These are phyloP conservation scores for Apocheima hispidaria DNA, from an alignment of 2,888 invertebrate species.

Conservation along the genomic window DNA sequence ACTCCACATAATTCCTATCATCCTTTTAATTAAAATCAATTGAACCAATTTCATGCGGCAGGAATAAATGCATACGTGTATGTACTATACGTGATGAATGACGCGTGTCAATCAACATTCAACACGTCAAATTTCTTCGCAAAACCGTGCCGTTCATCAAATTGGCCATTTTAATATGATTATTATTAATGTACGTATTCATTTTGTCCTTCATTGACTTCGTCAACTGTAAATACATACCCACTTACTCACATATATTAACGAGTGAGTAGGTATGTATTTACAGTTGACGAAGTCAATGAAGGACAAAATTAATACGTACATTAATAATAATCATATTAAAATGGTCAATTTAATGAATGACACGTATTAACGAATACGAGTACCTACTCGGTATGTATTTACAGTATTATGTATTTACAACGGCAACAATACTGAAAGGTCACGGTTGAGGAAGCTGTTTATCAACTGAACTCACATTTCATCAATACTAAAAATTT, in stretches of 20 bases:
- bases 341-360: background rate
- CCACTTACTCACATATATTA: background rate
- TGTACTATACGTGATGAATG: no score
- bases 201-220: constrained; percentile 16
- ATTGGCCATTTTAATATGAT: background rate
- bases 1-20: background rate
- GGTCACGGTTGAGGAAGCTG: constrained; percentile 27
- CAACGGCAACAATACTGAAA: constrained; percentile 21
- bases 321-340: background rate
- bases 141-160: background rate
- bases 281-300: constrained; percentile 8
- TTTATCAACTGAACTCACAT: constrained; percentile 12
- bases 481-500: background rate
- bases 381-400: no score
- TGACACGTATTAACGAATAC: no score
- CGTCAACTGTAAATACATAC: constrained; percentile 2
- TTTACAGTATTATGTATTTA: no score
- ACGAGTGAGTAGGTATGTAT: background rate
- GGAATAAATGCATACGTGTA: background rate
- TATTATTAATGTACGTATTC: background rate
- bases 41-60: constrained; percentile 17
- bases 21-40: constrained; percentile 15
- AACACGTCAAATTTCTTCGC: background rate
- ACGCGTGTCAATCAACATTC: background rate
- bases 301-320: constrained; percentile 6